Conservation (phyloP, 1,140 invertebrate genomes). For the Campoletis sonorensis region DNA sequence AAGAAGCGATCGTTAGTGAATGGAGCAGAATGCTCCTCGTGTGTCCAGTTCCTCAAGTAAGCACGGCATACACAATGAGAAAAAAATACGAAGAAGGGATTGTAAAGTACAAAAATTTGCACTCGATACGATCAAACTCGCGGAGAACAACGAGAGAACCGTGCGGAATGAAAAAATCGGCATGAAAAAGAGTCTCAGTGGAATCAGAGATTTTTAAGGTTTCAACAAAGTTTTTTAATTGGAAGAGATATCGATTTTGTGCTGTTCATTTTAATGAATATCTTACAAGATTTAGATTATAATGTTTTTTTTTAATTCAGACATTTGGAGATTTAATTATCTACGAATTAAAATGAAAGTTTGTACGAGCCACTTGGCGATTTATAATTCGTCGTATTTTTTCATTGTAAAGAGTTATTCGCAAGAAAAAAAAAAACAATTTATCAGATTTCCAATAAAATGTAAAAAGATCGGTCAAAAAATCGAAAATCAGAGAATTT, state of each 20-base stretch:
- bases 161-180: neutral
- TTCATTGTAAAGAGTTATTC: neutral
- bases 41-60: neutral
- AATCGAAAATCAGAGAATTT: neutral
- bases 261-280: too few relatives aligned
- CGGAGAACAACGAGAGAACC: neutral
- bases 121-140: slow-evolving; percentile 28
- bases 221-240: too few relatives aligned
- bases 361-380: neutral
- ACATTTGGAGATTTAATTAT: too few relatives aligned
- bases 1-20: slow-evolving; percentile 68
- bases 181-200: neutral
- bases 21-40: slow-evolving; percentile 54
- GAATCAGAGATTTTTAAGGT: neutral
- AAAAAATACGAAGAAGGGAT: neutral
- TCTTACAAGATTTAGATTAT: too few relatives aligned
- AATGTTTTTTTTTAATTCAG: too few relatives aligned
- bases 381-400: neutral
- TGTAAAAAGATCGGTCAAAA: slow-evolving; percentile 38
- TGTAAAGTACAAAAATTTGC: slow-evolving; percentile 23
- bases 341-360: neutral
- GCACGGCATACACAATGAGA: neutral
- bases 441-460: slow-evolving; percentile 49
- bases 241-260: too few relatives aligned
- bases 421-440: slow-evolving; percentile 58